Evolutionary conservation across 2,888 invertebrate species (phyloP).

Genomic region (Bhutanitis thaidina): DNA sequence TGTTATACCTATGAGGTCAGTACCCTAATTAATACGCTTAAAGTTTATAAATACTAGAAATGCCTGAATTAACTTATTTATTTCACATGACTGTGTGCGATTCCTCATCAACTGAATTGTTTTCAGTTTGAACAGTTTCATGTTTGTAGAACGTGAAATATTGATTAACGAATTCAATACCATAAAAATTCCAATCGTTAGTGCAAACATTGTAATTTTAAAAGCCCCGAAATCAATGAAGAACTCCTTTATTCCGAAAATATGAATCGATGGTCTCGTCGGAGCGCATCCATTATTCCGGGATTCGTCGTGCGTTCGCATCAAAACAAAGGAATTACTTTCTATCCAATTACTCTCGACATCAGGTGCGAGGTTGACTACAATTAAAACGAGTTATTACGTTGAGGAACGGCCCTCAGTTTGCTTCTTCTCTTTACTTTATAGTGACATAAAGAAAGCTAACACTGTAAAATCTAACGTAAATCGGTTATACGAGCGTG

Average conservation of each 20-base stretch:
- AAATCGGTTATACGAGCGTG: conserved; percentile 60
- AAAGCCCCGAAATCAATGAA: conserved; percentile 6
- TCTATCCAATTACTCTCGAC: conserved; percentile 37
- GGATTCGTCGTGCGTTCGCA: not conserved
- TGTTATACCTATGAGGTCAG: no score
- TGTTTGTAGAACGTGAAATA: conserved; percentile 5
- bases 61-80: no score
- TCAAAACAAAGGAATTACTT: conserved; percentile 30
- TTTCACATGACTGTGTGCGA: no score
- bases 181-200: conserved; percentile 19
- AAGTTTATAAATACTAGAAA: no score
- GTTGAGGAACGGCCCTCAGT: conserved; percentile 34
- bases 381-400: conserved; percentile 67
- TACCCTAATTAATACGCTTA: no score
- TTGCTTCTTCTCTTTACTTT: conserved; percentile 55
- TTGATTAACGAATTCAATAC: conserved; percentile 11
- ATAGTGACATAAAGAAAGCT: conserved; percentile 73
- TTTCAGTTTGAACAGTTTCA: not conserved
- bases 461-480: conserved; percentile 61
- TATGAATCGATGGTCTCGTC: conserved; percentile 10
- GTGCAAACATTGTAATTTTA: conserved; percentile 13
- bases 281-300: conserved; percentile 12
- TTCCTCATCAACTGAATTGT: not conserved
- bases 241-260: conserved; percentile 8
- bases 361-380: conserved; percentile 57